A percentile compares a stretch with the other conserved stretches of the same genome.
Evolutionary conservation across 2,797 vertebrate genomes (phyloP).

Genomic region (Muscicapa comitata): DNA sequence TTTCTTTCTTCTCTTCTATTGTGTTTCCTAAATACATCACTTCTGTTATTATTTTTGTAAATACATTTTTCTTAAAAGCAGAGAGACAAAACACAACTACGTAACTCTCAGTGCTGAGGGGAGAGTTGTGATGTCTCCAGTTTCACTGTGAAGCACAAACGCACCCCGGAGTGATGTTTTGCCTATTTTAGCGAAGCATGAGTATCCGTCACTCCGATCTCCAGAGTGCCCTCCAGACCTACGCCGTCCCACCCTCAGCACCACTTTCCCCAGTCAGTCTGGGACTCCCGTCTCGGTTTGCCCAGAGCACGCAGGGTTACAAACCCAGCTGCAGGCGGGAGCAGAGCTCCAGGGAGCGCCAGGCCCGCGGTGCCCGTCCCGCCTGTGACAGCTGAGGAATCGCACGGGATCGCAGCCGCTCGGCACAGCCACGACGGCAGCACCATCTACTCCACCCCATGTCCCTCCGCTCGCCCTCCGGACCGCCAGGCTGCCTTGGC

Average conservation of each 20-base stretch:
- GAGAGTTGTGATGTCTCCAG: rapidly evolving
- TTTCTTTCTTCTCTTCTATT: background rate
- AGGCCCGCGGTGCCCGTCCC: rapidly evolving
- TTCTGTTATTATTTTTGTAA: background rate
- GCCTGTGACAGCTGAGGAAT: rapidly evolving
- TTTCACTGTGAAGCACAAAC: rapidly evolving
- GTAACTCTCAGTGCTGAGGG: background rate
- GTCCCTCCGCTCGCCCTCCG: rapidly evolving
- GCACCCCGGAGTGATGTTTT: rapidly evolving
- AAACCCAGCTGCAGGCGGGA: rapidly evolving
- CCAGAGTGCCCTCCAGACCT: rapidly evolving
- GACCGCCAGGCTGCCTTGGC: rapidly evolving
- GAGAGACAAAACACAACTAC: rapidly evolving
- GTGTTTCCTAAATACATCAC: rapidly evolving
- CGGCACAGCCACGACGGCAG: rapidly evolving
- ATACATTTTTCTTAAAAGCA: background rate
- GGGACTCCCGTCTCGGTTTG: too few relatives aligned
- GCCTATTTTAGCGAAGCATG: background rate
- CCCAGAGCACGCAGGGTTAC: rapidly evolving
- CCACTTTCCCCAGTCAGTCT: rapidly evolving
- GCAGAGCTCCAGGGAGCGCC: rapidly evolving
- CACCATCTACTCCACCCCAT: rapidly evolving
- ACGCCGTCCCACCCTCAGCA: rapidly evolving
- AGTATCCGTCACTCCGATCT: rapidly evolving
- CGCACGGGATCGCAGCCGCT: rapidly evolving